Evolutionary conservation across 2,888 invertebrate species (phyloP), one percentile per base, ranked within the genome.

Genomic region (Tuta absoluta): DNA sequence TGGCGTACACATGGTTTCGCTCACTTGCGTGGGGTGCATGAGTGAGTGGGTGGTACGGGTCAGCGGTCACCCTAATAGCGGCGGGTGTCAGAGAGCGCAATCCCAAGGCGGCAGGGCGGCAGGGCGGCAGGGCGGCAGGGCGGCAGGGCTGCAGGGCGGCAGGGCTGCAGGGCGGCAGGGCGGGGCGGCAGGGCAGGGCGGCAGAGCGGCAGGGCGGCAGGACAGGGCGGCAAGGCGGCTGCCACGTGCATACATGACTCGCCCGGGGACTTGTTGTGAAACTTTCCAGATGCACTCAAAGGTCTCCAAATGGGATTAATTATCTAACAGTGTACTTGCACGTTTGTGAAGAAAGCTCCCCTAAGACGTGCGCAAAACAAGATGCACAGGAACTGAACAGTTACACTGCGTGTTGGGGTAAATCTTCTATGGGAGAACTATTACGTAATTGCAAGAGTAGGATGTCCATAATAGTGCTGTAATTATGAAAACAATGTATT

Each of bases 41-140:
- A 78, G 75, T 72, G 75, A 78, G 74, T 72, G 75, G 75, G 75
- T 72, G 75, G 75, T 77, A 81, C 76, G 85, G 87, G 83, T 87
- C 87, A 87, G 82, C 74, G 82, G 79, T 80, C 82, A 79, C 82
- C 82, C 81, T 83, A 83, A 84, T 81, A 77, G 77, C 76, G 75
- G 73, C 76, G 75, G 73, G 74, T 71, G 80, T 79, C 81, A 79
- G 77, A 78, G 75, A 74, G 72, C 76, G 73, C 69, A 21, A 49
- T 24, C 58, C n/a, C 17, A 45, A n/a, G 23, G 63, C 68, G 19
- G 17, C 64, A 53, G 51, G 65, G 72, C 70, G 69, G 28, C 10
- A 33, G 33, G 33, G 33, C 33, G 33, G 33, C 8, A 71, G 70
- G 33, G 33, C 8, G 71, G 70, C 68, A 69, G 65, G 62, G 64